These are phyloP conservation scores for Apostichopus japonicus DNA, from an alignment of 35 echinoderm and acorn worm species.

Conservation along the genomic window DNA sequence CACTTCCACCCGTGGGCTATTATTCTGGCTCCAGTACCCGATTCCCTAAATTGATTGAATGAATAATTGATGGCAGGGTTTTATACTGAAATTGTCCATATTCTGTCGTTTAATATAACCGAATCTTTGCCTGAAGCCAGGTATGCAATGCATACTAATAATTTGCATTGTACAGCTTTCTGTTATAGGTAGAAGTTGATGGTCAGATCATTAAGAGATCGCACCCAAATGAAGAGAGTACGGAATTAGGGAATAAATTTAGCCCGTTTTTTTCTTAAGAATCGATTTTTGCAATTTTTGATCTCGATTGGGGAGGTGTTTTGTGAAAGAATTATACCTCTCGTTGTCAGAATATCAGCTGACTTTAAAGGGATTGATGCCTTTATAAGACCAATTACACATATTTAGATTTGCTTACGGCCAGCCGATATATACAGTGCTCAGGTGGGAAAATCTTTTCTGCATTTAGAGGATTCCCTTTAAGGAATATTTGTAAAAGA, in stretches of 20 bases:
- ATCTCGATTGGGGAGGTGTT: background rate
- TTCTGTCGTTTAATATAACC: background rate
- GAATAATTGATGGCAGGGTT: constrained; percentile 41
- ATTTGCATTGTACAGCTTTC: background rate
- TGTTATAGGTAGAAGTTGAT: background rate
- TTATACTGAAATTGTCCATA: constrained; percentile 12
- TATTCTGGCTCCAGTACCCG: constrained; percentile 15
- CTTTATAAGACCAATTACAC: too few species aligned
- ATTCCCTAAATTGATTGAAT: constrained; percentile 26
- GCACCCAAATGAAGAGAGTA: background rate
- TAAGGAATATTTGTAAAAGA: too few species aligned
- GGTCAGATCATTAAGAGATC: background rate
- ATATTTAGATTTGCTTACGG: too few species aligned
- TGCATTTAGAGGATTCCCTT: too few species aligned
- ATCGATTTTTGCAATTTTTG: background rate
- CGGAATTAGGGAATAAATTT: background rate
- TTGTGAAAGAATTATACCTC: background rate
- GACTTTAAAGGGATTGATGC: too few species aligned
- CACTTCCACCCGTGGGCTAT: background rate
- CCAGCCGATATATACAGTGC: too few species aligned
- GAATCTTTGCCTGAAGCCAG: background rate
- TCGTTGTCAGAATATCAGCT: too few species aligned
- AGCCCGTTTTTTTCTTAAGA: background rate
- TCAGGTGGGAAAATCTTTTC: too few species aligned
- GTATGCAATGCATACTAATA: constrained; percentile 29